These are phyloP conservation scores for Chloroceryle inda DNA, from an alignment of 2,797 vertebrate species.

Conservation along the genomic window DNA sequence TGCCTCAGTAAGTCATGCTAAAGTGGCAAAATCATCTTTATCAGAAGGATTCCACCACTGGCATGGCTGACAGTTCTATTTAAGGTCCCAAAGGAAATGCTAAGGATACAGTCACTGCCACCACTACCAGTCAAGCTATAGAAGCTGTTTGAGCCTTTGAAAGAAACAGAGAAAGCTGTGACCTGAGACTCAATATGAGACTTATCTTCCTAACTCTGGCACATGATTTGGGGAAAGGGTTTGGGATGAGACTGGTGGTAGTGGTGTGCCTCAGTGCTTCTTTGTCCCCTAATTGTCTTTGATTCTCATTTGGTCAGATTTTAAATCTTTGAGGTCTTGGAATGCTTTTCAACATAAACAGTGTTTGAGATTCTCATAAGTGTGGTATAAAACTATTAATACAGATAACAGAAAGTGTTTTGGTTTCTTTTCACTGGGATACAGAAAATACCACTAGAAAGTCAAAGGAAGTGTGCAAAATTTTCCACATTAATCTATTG, in stretches of 20 bases:
- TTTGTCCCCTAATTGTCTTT: neutral
- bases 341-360: constrained; percentile 27
- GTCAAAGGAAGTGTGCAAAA: neutral
- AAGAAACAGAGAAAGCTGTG: neutral
- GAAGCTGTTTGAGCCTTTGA: neutral
- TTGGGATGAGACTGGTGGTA: neutral
- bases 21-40: neutral
- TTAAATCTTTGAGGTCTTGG: neutral
- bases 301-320: neutral
- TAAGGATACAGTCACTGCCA: neutral
- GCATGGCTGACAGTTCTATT: neutral
- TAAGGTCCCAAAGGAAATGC: neutral
- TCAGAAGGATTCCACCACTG: neutral
- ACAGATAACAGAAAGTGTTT: constrained; percentile 8
- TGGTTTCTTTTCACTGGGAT: neutral
- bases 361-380: neutral
- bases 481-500: neutral
- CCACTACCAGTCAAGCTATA: neutral
- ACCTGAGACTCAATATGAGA: neutral
- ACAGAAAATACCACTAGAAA: neutral
- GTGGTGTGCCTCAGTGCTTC: neutral
- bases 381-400: neutral
- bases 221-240: neutral
- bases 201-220: neutral
- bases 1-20: neutral